Evolutionary conservation across 2,113 vertebrate species (phyloP), one percentile per base, ranked within the genome.

Genomic region (Gasterosteus aculeatus): DNA sequence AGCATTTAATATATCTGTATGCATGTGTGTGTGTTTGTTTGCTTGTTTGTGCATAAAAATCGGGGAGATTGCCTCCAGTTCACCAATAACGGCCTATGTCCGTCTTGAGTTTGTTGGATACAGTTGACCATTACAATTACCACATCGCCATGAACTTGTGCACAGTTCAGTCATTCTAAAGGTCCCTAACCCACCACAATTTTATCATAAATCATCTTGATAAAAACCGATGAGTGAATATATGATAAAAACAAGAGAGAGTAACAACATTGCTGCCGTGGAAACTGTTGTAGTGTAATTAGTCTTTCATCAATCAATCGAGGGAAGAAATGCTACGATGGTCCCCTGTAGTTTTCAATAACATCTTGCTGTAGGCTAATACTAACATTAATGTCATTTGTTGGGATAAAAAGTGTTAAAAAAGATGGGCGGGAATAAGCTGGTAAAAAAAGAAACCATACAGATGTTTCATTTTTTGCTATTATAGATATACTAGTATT

Each of bases 161-260:
- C 49, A 38, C n/a, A n/a, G 41, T 39, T 63, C 63, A 64, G 56
- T 3, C 47, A 59, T 57, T 29, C 1, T 19, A 53, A 63, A 12
- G 11, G 44, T 47, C 64, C 57, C 72, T 39, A 18, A 51, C 19
- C 46, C 3, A 15, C 26, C 35, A 18, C 47, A 3, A 26, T 46
- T 33, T 58, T 58, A 58, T 71, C 56, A n/a, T 47, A 62, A 49
- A 19, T 49, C 47, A 71, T 68, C 4, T 53, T 63, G 29, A 58
- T 57, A 19, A 58, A 68, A 63, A 46, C 51, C 6, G 18, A 12
- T 39, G 49, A 29, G 67, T 76, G 33, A 31, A 67, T 75, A 72
- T n/a, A n/a, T n/a, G n/a, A n/a, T n/a, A n/a, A n/a, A n/a, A n/a
- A n/a, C n/a, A n/a, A n/a, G n/a, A n/a, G n/a, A n/a, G 22, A 26